phyloP scores from a whole-genome alignment of 2,888 invertebrate species.

The Acanthopleura granulata region DNA sequence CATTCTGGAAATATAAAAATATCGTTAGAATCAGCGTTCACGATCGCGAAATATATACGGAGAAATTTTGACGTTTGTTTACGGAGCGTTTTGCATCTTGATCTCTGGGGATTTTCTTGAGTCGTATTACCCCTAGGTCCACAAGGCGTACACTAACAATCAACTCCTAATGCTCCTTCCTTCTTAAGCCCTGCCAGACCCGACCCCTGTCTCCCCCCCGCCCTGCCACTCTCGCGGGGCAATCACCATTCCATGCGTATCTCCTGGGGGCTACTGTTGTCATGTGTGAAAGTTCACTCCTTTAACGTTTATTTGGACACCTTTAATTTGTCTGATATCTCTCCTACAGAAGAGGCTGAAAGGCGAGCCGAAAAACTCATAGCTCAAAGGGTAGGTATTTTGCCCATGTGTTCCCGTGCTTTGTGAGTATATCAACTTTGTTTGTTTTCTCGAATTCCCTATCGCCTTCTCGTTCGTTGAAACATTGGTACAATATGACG shows the following conservation, averaged over 20 bases:
- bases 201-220: background rate
- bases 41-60: constrained; percentile 26
- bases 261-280: background rate
- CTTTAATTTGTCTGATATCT: constrained; percentile 19
- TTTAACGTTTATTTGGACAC: constrained; percentile 15
- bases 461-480: background rate
- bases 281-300: background rate
- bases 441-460: constrained; percentile 11
- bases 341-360: constrained; percentile 51
- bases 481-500: constrained; percentile 3
- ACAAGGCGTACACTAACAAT: no score
- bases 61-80: constrained; percentile 4
- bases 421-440: constrained; percentile 10
- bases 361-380: constrained; percentile 44
- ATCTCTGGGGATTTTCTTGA: no score
- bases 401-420: background rate
- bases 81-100: no score
- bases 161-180: no score
- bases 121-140: no score
- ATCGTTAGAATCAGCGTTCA: no score
- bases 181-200: background rate
- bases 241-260: background rate
- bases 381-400: constrained; percentile 42
- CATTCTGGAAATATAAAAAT: no score
- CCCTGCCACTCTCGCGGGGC: background rate